These are phyloP conservation scores for Calidris pygmaea DNA, from an alignment of 2,113 vertebrate species.

Conservation along the genomic window DNA sequence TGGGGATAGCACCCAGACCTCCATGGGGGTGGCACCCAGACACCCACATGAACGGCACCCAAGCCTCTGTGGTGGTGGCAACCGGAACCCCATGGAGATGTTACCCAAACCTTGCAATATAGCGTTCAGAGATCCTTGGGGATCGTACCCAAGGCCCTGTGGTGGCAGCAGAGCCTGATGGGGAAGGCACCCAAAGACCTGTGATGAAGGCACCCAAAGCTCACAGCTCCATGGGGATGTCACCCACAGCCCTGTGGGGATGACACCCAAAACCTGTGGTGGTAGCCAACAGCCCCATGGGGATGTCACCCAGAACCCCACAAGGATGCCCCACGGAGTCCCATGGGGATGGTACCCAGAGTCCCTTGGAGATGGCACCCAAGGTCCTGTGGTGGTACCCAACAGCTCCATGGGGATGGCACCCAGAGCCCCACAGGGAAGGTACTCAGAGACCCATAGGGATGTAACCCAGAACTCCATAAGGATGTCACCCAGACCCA, in stretches of 20 bases:
- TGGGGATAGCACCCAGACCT: fast-evolving
- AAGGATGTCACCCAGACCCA: not conserved
- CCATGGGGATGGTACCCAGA: not conserved
- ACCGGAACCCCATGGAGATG: not conserved
- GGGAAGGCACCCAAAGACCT: not conserved
- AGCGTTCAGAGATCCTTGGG: fast-evolving
- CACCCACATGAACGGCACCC: not conserved
- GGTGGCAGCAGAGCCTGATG: not conserved
- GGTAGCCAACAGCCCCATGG: too few relatives aligned
- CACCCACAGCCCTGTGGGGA: not conserved
- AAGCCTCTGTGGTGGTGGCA: not conserved
- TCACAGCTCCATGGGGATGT: not conserved
- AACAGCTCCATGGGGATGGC: too few relatives aligned
- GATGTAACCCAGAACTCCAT: not conserved
- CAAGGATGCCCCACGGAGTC: too few relatives aligned
- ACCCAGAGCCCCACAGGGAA: not conserved
- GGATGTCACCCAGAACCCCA: too few relatives aligned
- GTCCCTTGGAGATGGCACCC: fast-evolving
- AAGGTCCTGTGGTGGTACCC: not conserved
- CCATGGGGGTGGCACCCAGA: not conserved
- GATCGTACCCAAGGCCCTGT: not conserved
- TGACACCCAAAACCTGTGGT: too few relatives aligned
- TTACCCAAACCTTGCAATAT: not conserved
- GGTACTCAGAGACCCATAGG: not conserved
- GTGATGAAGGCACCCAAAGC: not conserved